Evolutionary conservation across 2,113 vertebrate species (phyloP), one percentile per base, ranked within the genome.

Genomic region (Coptodon rendalli): DNA sequence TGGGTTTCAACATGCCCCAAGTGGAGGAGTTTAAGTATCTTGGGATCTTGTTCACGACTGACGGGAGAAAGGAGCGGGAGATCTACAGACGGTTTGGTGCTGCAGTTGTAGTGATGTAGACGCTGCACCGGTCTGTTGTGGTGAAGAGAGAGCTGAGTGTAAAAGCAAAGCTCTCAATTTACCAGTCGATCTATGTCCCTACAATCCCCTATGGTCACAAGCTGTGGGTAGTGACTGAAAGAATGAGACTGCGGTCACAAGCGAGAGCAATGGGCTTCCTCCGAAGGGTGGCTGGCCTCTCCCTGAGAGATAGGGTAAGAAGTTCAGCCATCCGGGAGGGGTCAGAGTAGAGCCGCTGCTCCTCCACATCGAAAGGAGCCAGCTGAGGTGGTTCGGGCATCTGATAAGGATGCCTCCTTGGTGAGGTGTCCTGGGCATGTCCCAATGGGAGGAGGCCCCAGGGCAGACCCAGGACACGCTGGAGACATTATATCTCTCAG

Each of bases 221-320:
- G 9, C 16, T 63, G 59, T 63, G 9, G 59, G 59, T 63, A 0
- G 29, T 63, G 17, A 63, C 31, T 0, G 0, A 36, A 63, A 63
- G 0, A 36, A 63, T 0, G 0, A 63, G 6, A 63, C 1, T 7
- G 9, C 9, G 2, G 31, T 11, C 19, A 63, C 59, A 63, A 34
- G 59, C 6, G 6, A 11, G 4, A 36, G 59, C 36, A 63, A 63
- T 63, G 59, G 0, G 29, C 16, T 63, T 63, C 59, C 29, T 19
- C 59, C 2, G 0, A 63, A 19, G 16, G 59, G 0, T 63, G 59
- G 59, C 59, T 63, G 2, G 29, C 9, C 29, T 63, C 59, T 63
- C 59, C 59, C 59, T 11, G 11, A 36, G 59, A 36, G 31, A 34
- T 34, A 34, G 59, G 6, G 29, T 63, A 4, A 34, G 59, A 63